Percentiles rank a stretch among this genome's conserved stretches.
Evolutionary conservation across 2,888 invertebrate species (phyloP).

Genomic region (Lamproptera curius): DNA sequence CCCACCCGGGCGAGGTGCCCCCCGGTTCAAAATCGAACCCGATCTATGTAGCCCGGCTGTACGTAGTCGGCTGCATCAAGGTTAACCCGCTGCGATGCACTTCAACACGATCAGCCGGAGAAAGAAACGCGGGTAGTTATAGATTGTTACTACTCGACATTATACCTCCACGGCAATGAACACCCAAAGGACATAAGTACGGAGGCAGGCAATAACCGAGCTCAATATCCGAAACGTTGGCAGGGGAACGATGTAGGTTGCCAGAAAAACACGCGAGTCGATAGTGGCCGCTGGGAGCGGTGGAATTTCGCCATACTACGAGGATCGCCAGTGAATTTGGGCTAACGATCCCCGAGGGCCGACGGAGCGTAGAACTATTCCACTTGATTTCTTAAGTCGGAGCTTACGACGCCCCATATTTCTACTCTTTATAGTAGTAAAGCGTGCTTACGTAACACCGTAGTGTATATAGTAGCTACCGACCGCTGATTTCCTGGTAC

Average conservation of each 20-base stretch:
- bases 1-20: constrained; percentile 74
- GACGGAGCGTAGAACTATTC: constrained; percentile 18
- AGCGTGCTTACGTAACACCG: constrained; percentile 3
- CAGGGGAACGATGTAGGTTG: constrained; percentile 63
- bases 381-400: constrained; percentile 10
- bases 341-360: constrained; percentile 20
- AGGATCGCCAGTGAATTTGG: constrained; percentile 14
- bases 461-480: too few relatives aligned
- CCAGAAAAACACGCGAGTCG: constrained; percentile 62
- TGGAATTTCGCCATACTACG: constrained; percentile 7
- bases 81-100: constrained; percentile 60
- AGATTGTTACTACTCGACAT: too few relatives aligned
- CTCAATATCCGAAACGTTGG: constrained; percentile 62
- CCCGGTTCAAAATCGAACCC: constrained; percentile 77
- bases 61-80: constrained; percentile 65
- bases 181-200: too few relatives aligned
- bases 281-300: constrained; percentile 41
- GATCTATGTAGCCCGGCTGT: constrained; percentile 76
- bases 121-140: constrained; percentile 27
- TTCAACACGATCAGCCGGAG: constrained; percentile 37
- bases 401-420: constrained; percentile 6
- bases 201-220: constrained; percentile 51
- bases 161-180: too few relatives aligned
- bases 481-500: too few relatives aligned
- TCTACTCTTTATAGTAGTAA: constrained; percentile 4